Conservation (phyloP, 2,797 vertebrate genomes). For the Acridotheres tristis region DNA sequence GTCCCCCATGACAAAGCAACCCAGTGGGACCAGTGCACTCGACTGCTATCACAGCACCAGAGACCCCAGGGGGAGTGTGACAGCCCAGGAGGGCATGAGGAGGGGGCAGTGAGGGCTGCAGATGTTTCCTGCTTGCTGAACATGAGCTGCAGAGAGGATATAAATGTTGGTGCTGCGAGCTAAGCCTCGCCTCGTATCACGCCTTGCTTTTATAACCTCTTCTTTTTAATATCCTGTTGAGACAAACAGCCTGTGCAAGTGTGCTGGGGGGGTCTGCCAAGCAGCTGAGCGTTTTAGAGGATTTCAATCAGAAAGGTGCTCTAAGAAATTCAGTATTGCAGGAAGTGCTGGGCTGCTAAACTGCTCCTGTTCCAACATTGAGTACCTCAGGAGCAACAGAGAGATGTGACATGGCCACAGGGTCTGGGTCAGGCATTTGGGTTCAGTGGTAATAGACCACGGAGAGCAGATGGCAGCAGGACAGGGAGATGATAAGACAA, state of each 20-base stretch:
- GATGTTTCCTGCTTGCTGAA: background rate
- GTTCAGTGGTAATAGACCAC: background rate
- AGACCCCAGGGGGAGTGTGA: background rate
- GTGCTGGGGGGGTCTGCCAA: background rate
- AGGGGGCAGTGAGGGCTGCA: background rate
- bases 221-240: slow-evolving; percentile 69
- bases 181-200: background rate
- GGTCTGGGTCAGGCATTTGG: background rate
- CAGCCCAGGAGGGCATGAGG: background rate
- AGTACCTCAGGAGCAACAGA: background rate
- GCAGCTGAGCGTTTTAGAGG: background rate
- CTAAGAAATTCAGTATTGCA: background rate
- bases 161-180: background rate
- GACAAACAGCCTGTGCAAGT: background rate
- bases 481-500: background rate
- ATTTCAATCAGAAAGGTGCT: background rate
- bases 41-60: background rate
- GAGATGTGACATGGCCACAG: background rate
- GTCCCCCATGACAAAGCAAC: background rate
- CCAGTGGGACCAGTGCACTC: background rate
- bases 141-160: background rate
- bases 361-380: background rate
- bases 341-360: background rate
- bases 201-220: slow-evolving; percentile 20
- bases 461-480: background rate